phyloP scores from a whole-genome alignment of 2,113 vertebrate species.

The Mormoops blainvillei region DNA sequence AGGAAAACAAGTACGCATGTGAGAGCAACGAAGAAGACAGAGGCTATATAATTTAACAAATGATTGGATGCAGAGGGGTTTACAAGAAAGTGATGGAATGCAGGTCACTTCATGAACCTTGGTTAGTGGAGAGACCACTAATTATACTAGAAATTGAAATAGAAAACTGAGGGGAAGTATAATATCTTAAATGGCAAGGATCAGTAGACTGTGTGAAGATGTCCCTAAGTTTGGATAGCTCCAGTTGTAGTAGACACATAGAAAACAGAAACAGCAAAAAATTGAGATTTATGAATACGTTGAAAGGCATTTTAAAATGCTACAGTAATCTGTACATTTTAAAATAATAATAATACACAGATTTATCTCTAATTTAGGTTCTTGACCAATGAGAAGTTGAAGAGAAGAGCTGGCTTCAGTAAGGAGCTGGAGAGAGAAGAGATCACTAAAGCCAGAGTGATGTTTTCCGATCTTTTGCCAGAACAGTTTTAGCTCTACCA shows the following conservation, averaged over 20 bases:
- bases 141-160: background rate
- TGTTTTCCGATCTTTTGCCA: background rate
- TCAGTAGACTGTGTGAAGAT: background rate
- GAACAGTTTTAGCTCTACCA: constrained; percentile 12
- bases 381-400: background rate
- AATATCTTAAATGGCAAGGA: background rate
- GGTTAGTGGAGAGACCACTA: background rate
- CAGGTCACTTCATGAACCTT: background rate
- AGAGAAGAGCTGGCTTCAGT: background rate
- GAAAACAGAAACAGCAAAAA: background rate
- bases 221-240: background rate
- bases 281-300: background rate
- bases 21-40: background rate
- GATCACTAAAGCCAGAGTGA: background rate
- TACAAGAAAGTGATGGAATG: background rate
- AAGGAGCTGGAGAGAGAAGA: background rate
- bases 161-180: background rate
- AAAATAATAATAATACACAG: background rate
- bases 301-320: background rate
- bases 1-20: background rate
- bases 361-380: background rate
- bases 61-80: no score
- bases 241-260: background rate
- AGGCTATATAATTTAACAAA: background rate
- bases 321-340: background rate